phyloP scores from a whole-genome alignment of 2,797 vertebrate species.

The Pagetopsis macropterus region DNA sequence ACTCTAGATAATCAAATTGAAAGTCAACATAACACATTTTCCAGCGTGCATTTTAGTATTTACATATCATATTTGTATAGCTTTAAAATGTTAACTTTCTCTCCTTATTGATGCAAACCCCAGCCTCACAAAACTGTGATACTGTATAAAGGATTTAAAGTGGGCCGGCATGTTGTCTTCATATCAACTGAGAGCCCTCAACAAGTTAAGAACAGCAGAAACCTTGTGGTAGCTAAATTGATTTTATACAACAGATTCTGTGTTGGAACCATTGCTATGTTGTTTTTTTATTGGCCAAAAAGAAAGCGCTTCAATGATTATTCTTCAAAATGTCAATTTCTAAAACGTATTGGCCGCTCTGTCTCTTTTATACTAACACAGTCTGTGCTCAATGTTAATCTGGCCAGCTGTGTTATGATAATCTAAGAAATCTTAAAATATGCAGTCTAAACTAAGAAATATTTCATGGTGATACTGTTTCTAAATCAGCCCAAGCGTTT shows the following conservation, averaged over 20 bases:
- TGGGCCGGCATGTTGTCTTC: background rate
- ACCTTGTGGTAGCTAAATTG: background rate
- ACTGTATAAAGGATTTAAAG: background rate
- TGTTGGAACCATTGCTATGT: background rate
- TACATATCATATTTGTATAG: background rate
- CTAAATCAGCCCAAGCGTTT: slow-evolving; percentile 9
- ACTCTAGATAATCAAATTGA: background rate
- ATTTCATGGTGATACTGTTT: slow-evolving; percentile 8
- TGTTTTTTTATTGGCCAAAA: background rate
- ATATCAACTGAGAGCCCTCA: background rate
- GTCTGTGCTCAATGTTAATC: slow-evolving; percentile 24
- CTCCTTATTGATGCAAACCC: background rate
- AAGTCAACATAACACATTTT: background rate
- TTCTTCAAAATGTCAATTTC: background rate
- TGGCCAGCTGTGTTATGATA: slow-evolving; percentile 19
- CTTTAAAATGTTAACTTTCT: background rate
- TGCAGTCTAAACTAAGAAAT: slow-evolving; percentile 16
- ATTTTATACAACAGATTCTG: background rate
- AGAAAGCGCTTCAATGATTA: background rate
- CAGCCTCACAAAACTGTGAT: background rate
- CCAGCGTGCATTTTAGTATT: background rate
- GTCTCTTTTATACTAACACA: slow-evolving; percentile 12
- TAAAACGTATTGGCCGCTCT: background rate
- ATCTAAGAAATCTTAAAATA: slow-evolving; percentile 13
- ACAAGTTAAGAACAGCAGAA: background rate